phyloP scores from a whole-genome alignment of 2,888 invertebrate species.

The Anthrax anthrax region DNA sequence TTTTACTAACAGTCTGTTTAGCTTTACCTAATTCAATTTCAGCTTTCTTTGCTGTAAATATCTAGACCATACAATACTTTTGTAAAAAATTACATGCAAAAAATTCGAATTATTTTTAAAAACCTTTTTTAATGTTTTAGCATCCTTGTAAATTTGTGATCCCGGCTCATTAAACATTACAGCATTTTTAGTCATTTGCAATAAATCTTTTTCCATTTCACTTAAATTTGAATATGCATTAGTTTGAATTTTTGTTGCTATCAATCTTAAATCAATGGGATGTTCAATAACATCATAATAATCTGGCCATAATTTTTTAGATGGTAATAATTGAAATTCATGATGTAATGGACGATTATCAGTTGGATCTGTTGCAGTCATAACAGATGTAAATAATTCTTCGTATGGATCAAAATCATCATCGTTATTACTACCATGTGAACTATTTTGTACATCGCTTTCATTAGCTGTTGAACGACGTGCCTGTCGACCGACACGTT shows the following conservation, averaged over 20 bases:
- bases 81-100: neutral
- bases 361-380: conserved; percentile 64
- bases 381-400: conserved; percentile 74
- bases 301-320: conserved; percentile 84
- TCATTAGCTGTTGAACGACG: conserved; percentile 29
- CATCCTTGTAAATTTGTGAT: conserved; percentile 91
- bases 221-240: conserved; percentile 60
- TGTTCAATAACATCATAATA: conserved; percentile 89
- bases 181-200: conserved; percentile 86
- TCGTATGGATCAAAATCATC: conserved; percentile 66
- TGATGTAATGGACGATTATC: conserved; percentile 72
- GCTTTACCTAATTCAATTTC: conserved; percentile 59
- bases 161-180: conserved; percentile 94
- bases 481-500: conserved; percentile 25
- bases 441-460: conserved; percentile 50
- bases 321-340: conserved; percentile 83
- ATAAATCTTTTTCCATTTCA: conserved; percentile 81
- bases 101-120: neutral
- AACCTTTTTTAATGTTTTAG: conserved; percentile 73
- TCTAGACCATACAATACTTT: conserved; percentile 24
- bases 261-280: conserved; percentile 87
- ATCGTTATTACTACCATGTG: conserved; percentile 58
- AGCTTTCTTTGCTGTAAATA: conserved; percentile 50
- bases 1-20: conserved; percentile 41
- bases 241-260: conserved; percentile 81